Percentiles rank a stretch among this genome's conserved stretches.
These are phyloP conservation scores for Rhodeus uyekii DNA, from an alignment of 2,797 vertebrate species.

Conservation along the genomic window DNA sequence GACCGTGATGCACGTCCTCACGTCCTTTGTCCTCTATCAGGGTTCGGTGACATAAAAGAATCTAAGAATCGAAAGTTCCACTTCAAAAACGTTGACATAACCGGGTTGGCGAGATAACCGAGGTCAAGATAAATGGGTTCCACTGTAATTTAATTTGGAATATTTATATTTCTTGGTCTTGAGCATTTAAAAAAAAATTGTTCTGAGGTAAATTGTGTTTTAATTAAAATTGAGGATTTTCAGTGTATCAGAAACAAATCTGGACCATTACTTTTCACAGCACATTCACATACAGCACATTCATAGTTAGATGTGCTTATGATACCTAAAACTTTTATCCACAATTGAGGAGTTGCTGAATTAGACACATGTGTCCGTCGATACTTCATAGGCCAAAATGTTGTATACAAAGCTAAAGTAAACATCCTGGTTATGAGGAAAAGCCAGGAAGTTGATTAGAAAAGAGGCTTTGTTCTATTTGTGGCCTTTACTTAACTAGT, in stretches of 20 bases:
- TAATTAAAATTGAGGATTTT: not conserved
- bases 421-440: conserved; percentile 37
- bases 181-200: too few species aligned
- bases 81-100: too few species aligned
- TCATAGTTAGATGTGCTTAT: not conserved
- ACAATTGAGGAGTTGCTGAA: not conserved
- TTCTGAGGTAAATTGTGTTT: not conserved
- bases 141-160: conserved; percentile 4
- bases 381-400: conserved; percentile 16
- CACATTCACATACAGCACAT: not conserved
- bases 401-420: conserved; percentile 34
- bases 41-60: too few species aligned
- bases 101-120: too few species aligned
- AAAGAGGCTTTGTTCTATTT: conserved; percentile 38
- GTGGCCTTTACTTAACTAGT: conserved; percentile 12
- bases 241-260: not conserved
- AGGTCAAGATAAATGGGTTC: too few species aligned
- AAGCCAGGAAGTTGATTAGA: conserved; percentile 34
- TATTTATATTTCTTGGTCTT: too few species aligned
- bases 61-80: too few species aligned
- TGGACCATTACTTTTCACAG: not conserved
- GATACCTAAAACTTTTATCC: not conserved
- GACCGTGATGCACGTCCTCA: too few species aligned
- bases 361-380: not conserved
- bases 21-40: too few species aligned